Evolutionary conservation across 2,797 vertebrate species (phyloP).

Genomic region (Lepus oiostolus): DNA sequence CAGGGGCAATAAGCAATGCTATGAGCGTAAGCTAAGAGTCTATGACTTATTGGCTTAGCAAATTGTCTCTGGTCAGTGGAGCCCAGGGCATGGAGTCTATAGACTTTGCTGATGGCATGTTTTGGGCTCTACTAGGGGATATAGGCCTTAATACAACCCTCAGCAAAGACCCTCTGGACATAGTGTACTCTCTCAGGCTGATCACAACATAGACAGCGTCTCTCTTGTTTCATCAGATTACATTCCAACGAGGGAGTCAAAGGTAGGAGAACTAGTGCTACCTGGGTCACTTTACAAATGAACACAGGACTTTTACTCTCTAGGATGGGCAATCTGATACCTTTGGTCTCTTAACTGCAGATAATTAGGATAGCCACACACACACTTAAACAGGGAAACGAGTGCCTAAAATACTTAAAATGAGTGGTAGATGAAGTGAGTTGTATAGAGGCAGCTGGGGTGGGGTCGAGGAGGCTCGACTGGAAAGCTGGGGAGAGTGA

Average conservation of each 20-base stretch:
- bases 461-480: not conserved
- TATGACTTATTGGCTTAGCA: slow-evolving; percentile 29
- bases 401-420: slow-evolving; percentile 6
- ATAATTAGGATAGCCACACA: slow-evolving; percentile 12
- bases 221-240: slow-evolving; percentile 45
- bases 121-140: not conserved
- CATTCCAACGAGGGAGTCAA: not conserved
- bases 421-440: slow-evolving; percentile 38
- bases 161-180: slow-evolving; percentile 14
- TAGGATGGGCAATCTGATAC: slow-evolving; percentile 37
- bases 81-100: not conserved
- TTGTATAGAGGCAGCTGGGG: slow-evolving; percentile 32
- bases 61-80: slow-evolving; percentile 45
- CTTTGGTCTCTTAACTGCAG: slow-evolving; percentile 58
- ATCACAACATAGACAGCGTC: not conserved
- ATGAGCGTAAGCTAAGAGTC: not conserved
- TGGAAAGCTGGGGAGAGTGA: slow-evolving; percentile 30
- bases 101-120: not conserved
- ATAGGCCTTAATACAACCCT: not conserved
- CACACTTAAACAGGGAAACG: slow-evolving; percentile 56
- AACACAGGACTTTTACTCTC: slow-evolving; percentile 55
- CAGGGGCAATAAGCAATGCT: slow-evolving; percentile 21
- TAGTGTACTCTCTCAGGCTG: not conserved
- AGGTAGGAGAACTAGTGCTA: slow-evolving; percentile 37
- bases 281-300: slow-evolving; percentile 64